phyloP scores from a whole-genome alignment of 2,888 invertebrate species.

The Phytoseiulus persimilis region DNA sequence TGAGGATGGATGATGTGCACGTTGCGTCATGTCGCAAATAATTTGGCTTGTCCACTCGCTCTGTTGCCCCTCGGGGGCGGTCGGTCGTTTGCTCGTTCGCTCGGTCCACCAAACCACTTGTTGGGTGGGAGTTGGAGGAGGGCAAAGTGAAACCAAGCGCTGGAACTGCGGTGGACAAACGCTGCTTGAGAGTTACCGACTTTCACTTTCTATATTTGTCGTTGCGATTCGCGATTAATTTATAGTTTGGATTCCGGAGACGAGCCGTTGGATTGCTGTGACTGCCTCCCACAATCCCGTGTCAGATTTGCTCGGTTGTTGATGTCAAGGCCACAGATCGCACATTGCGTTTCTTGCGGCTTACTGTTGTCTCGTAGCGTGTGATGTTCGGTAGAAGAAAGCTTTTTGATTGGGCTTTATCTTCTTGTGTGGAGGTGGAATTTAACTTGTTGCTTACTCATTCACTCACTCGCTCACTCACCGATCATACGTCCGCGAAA shows the following conservation, averaged over 20 bases:
- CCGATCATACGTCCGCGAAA: background rate
- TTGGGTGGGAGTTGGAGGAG: background rate
- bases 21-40: background rate
- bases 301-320: background rate
- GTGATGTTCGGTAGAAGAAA: background rate
- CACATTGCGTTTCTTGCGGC: background rate
- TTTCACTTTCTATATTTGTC: conserved; percentile 5
- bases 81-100: background rate
- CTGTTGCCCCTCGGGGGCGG: too few relatives aligned
- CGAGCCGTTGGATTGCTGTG: background rate
- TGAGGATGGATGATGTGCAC: background rate
- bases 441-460: background rate
- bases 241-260: background rate
- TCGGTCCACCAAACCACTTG: background rate
- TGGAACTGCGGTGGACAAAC: background rate
- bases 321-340: background rate
- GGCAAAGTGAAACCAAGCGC: background rate
- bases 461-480: background rate
- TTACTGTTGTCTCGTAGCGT: background rate
- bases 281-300: background rate
- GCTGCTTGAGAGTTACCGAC: background rate
- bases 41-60: background rate
- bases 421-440: background rate
- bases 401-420: background rate
- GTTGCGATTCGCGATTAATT: background rate